Evolutionary conservation across 2,113 vertebrate genomes (phyloP).

Genomic region (Isurus oxyrinchus): DNA sequence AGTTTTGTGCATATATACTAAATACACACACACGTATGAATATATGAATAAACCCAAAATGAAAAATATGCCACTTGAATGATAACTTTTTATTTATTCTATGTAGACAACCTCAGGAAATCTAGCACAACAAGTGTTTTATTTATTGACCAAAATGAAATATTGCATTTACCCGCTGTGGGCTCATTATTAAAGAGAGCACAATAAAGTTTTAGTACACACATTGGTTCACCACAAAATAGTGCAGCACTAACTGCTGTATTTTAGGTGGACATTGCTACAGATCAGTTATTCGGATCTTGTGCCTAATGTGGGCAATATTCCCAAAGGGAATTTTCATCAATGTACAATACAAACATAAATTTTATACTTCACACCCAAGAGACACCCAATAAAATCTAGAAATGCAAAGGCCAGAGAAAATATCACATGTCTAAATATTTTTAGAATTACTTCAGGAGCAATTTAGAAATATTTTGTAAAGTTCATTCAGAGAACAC

Average conservation of each 20-base stretch:
- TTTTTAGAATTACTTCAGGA: not conserved
- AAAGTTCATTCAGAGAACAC: not conserved
- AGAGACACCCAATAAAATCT: not conserved
- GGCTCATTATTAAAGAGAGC: constrained; percentile 7
- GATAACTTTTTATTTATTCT: constrained; percentile 24
- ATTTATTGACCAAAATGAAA: constrained; percentile 34
- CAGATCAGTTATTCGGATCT: constrained; percentile 1
- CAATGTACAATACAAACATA: not conserved
- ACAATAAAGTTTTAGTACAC: constrained; percentile 26
- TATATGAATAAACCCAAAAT: not conserved
- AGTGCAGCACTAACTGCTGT: not conserved
- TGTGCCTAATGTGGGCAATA: not conserved
- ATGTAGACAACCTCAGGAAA: constrained; percentile 16
- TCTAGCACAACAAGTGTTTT: constrained; percentile 27
- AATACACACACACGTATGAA: not conserved
- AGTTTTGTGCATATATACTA: not conserved
- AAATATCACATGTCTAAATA: not conserved
- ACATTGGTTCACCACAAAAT: not conserved
- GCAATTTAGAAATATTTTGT: not conserved
- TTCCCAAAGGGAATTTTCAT: not conserved
- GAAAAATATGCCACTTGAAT: not conserved
- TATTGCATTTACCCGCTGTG: constrained; percentile 33
- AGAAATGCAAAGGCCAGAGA: not conserved
- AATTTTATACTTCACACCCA: not conserved
- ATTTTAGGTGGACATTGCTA: not conserved